Evolutionary conservation across 2,888 invertebrate species (phyloP).

Genomic region (Acanthosepion pharaonis): DNA sequence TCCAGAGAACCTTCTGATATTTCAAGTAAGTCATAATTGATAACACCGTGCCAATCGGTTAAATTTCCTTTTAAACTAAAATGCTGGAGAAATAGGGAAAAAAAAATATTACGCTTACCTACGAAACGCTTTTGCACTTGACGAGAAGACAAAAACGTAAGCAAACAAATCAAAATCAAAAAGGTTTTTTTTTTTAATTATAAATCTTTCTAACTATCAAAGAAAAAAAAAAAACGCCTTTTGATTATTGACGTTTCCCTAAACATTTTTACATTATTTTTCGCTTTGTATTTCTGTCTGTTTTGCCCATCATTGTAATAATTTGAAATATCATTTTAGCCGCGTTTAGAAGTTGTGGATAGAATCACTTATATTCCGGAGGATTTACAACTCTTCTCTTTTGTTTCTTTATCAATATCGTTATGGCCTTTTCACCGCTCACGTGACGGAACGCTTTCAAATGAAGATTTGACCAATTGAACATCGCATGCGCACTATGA

Average conservation of each 20-base stretch:
- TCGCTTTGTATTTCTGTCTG: neutral
- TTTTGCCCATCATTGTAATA: neutral
- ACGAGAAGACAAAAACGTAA: too few relatives aligned
- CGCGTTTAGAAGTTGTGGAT: neutral
- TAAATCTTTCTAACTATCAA: neutral
- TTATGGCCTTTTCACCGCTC: neutral
- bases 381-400: neutral
- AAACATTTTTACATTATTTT: neutral
- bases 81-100: neutral
- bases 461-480: neutral
- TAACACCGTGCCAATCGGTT: neutral
- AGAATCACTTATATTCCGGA: neutral
- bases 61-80: neutral
- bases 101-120: neutral
- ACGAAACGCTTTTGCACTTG: neutral
- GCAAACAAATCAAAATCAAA: too few relatives aligned
- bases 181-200: too few relatives aligned
- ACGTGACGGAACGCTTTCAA: neutral
- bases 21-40: neutral
- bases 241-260: neutral
- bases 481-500: neutral
- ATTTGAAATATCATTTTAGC: constrained; percentile 8
- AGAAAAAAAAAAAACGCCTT: neutral
- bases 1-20: neutral
- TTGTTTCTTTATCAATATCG: neutral